Base-by-base conservation (phyloP, 2,888 invertebrate species). In the Cryptophagus acutangulus region DNA sequence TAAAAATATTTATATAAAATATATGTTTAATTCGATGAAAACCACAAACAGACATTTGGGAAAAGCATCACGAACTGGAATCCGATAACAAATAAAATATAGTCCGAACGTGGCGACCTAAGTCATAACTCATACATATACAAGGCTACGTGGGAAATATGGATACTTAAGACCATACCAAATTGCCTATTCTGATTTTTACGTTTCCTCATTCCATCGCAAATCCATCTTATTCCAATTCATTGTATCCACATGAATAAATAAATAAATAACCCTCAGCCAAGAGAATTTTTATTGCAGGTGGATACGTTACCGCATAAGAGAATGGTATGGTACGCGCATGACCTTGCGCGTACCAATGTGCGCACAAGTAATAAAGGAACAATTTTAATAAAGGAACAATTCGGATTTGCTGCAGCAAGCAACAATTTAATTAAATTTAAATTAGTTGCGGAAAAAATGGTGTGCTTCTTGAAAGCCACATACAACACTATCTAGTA, bases 21-120 rank as follows among this genome's bases (percentile, higher is more conserved):
- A 56, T 63, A 62, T 60, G 62, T 63, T 62, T 64, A 64, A 66
- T 66, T 65, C 63, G 64, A 62, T 62, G 65, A 64, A 65, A 64
- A 63, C 62, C 64, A 51, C 65, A 65, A 63, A 63, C 62, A 61
- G 58, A 61, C 61, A 63, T 65, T 67, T 62, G 63, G 66, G 62
- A 69, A 65, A 66, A 65, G 53, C 63, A 61, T 67, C 69, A 69
- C 69, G 69, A 63, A 66, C 67, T 61, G 54, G 57, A 63, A 63
- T 65, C 66, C 66, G 69, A 69, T 69, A 69, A 67, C 67, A 67
- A 69, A 67, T 69, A 69, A 69, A 69, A 69, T 67, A 69, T 69
- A 61, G 69, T 62, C 57, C 54, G 64, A 49, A 69, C 69, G 69
- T 69, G 67, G 65, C 58, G 62, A 63, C 63, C 64, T 56, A 57